Percentiles rank a stretch among this genome's conserved stretches.
These are phyloP conservation scores for Rotaria socialis DNA, from an alignment of 2,888 invertebrate species.

Conservation along the genomic window DNA sequence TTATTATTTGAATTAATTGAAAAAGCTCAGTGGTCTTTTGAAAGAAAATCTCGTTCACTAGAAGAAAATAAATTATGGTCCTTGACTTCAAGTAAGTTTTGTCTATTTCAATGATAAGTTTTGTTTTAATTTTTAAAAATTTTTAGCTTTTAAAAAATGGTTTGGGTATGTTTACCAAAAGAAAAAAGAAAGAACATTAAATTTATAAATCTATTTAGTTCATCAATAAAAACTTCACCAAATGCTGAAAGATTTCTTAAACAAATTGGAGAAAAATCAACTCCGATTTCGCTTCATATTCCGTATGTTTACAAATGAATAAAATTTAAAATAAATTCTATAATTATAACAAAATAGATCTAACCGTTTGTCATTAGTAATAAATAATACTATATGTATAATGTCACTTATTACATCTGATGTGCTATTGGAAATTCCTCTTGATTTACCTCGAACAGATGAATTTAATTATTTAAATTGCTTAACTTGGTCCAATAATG, in stretches of 20 bases:
- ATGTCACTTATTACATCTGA: background rate
- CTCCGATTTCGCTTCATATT: background rate
- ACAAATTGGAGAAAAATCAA: background rate
- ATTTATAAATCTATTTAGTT: background rate
- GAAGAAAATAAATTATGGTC: background rate
- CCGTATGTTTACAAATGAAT: background rate
- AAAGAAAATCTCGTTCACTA: background rate
- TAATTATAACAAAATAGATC: background rate
- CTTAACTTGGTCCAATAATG: conserved; percentile 33
- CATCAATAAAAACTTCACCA: background rate
- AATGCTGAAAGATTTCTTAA: conserved; percentile 1
- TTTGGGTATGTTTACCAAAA: no score
- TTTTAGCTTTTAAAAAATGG: conserved; percentile 1
- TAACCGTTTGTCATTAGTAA: background rate
- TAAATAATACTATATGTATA: background rate
- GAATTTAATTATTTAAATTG: conserved; percentile 10
- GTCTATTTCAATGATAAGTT: background rate
- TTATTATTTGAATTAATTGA: conserved; percentile 21
- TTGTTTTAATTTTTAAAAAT: no score
- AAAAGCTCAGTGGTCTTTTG: conserved; percentile 12
- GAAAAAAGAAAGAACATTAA: no score
- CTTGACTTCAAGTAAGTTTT: background rate
- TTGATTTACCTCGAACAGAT: background rate
- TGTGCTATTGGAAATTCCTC: background rate
- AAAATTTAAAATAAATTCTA: background rate